Base-by-base conservation (phyloP, 64 coral and sea anemone genomes). In the Exaiptasia diaphana region DNA sequence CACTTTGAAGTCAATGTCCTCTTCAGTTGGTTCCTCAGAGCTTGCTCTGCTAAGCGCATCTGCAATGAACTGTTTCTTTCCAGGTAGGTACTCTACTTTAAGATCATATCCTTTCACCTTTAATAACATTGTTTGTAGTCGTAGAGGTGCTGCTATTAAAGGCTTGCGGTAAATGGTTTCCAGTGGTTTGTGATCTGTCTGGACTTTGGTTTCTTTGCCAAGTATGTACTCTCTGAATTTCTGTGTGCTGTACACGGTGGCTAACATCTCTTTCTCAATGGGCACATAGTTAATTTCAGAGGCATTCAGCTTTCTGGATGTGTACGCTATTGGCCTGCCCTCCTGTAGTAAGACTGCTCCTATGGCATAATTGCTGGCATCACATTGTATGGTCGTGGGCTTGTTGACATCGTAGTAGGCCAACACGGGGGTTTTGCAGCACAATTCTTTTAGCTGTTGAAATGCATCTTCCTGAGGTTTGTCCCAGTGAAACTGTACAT, bases 191-290 rank as follows among this genome's bases (percentile, higher is more conserved):
- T 79, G 52, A 46, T 85, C 67, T 12, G 83, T 77, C 18, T 79
- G 53, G 18, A 85, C 55, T 24, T 70, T 3, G 31, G 64, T 67
- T 64, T 6, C 4, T 57, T 78, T 83, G 29, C 88, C 73, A 5
- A 57, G 48, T 14, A 69, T 78, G 36, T 78, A 83, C 20, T 90
- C 50, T 84, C 88, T 77, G 62, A 90, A 90, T 28, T 71, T 83
- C 38, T 83, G 57, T 44, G 54, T 64, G 39, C 87, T 82, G 45
- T 63, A 90, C 9, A 83, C 88, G n/a, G 78, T 78, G 9, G 43
- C 79, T 12, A 58, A n/a, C 78, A 90, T 68, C 70, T 83, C 79
- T 38, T 90, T 84, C 61, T 84, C 80, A 22, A 78, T 84, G 4
- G 88, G 61, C 28, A 50, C 60, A 57, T 72, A 90, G 71, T 59